Conservation (phyloP, 2,797 vertebrate species). For the Acanthiza pusilla region DNA sequence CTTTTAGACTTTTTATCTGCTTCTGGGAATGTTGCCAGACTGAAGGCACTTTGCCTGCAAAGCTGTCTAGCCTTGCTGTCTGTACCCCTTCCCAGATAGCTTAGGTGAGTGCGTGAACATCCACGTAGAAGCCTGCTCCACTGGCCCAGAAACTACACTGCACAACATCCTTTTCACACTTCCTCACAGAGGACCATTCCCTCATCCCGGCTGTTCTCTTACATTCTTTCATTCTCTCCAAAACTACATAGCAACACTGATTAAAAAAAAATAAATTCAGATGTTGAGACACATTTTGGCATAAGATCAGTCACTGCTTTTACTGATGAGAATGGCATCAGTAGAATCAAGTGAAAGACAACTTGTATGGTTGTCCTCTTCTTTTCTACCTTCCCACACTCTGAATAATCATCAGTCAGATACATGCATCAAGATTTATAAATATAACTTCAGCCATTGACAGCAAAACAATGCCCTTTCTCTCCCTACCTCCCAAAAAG, state of each 20-base stretch:
- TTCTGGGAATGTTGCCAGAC: background rate
- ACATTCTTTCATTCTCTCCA: background rate
- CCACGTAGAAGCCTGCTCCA: background rate
- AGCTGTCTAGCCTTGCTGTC: background rate
- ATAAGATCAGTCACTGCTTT: background rate
- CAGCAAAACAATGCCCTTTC: background rate
- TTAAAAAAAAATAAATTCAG: background rate
- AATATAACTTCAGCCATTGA: background rate
- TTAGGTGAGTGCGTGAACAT: background rate
- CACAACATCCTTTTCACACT: background rate
- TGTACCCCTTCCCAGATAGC: background rate
- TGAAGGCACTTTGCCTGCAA: background rate
- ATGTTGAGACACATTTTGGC: background rate
- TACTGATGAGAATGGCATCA: background rate
- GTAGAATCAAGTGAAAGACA: background rate
- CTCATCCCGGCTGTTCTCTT: background rate
- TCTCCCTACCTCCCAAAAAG: background rate
- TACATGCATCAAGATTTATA: background rate
- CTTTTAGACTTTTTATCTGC: background rate
- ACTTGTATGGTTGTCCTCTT: background rate
- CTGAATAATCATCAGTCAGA: background rate
- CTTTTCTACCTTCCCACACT: background rate
- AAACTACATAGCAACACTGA: background rate
- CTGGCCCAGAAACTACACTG: background rate
- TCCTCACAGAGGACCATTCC: background rate